These are phyloP conservation scores for Hydroisotoma schaefferi DNA, from an alignment of 2,888 invertebrate genomes.

Conservation along the genomic window DNA sequence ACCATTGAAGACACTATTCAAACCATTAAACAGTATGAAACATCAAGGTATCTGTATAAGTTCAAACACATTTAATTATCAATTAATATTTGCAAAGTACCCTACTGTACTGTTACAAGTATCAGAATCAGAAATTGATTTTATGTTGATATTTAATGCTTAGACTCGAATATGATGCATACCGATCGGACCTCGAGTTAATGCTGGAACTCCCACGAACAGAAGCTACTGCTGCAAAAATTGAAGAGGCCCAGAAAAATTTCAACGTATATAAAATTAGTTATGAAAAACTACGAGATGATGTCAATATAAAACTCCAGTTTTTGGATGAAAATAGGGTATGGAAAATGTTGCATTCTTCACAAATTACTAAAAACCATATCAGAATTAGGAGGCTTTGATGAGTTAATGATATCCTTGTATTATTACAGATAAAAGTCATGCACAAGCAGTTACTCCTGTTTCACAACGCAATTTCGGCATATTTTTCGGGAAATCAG, in stretches of 20 bases:
- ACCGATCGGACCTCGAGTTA: conserved; percentile 87
- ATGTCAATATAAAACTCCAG: conserved; percentile 91
- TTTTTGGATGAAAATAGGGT: conserved; percentile 97
- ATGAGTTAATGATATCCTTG: conserved; percentile 2
- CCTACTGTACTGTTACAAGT: conserved; percentile 5
- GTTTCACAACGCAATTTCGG: conserved; percentile 94
- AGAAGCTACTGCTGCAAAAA: conserved; percentile 59
- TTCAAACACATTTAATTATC: conserved; percentile 10
- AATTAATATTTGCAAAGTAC: too few species aligned
- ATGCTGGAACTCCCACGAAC: conserved; percentile 57
- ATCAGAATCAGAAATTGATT: too few species aligned
- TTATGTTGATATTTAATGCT: not conserved
- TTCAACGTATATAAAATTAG: conserved; percentile 81
- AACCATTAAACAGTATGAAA: conserved; percentile 73
- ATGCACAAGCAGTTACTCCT: conserved; percentile 96
- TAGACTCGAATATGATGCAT: conserved; percentile 96
- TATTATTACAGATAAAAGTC: conserved; percentile 79
- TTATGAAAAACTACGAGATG: conserved; percentile 87
- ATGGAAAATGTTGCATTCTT: conserved; percentile 49
- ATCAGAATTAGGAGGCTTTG: not conserved
- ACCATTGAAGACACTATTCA: conserved; percentile 92
- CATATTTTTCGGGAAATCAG: conserved; percentile 96
- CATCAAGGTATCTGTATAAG: conserved; percentile 68
- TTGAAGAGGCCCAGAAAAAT: conserved; percentile 76
- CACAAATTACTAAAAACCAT: too few species aligned